Evolutionary conservation across 2,113 vertebrate genomes (phyloP), one percentile per base, ranked within the genome.

Genomic region (Sylvietta virens): DNA sequence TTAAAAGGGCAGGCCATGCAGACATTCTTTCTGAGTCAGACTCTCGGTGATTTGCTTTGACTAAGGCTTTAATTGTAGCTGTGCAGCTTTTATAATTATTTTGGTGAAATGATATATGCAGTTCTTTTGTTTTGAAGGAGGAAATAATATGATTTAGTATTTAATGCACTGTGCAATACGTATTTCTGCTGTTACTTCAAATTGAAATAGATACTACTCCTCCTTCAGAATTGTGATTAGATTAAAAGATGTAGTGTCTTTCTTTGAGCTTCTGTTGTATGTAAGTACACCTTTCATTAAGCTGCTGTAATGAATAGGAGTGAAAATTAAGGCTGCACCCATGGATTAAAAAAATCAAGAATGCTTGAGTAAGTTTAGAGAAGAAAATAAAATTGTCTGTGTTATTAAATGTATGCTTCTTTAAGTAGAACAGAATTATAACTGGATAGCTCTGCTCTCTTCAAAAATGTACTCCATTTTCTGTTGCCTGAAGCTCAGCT

Each of bases 1-100:
- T 14, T 81, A 58, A 51, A 92, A 91, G 76, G 48, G 48, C 44
- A 60, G 81, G 33, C 28, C 0, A 14, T 47, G 61, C 58, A 67
- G 60, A 89, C 86, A 62, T 65, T 60, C 71, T 78, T 86, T 81
- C 72, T 84, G 92, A 96, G 80, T 93, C 92, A 95, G 60, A 20
- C 22, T 86, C 14, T 39, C 28, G 31, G 37, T 81, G 51, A 61
- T 78, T 61, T 78, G 54, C 73, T 11, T 53, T 91, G 60, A 35
- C 72, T 86, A 31, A 91, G 40, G 20, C 11, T 77, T 92, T 94
- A 93, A 92, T 94, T 95, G 87, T 53, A 77, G 42, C 42, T 73
- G 31, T 57, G 58, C 71, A n/a, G 27, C 35, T 86, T 79, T 92
- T 24, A 11, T 65, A 70, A 66, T 31, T 73, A 47, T 57, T 60